These are phyloP conservation scores for Aurelia sp. DNA, from an alignment of 30 jellyfish, hydroid and myxozoan species.

Conservation along the genomic window DNA sequence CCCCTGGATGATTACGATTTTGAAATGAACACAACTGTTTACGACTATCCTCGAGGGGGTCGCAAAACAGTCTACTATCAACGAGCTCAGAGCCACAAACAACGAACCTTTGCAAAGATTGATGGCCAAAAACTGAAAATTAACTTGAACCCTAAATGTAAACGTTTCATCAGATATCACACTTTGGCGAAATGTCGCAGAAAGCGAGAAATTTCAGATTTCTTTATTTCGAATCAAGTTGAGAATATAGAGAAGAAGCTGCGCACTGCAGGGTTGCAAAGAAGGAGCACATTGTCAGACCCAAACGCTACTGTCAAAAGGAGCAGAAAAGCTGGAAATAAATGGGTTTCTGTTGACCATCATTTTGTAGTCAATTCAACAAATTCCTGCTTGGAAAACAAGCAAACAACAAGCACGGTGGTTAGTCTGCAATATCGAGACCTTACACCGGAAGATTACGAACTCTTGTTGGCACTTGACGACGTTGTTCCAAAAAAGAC, in stretches of 20 bases:
- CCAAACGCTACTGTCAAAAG: not conserved
- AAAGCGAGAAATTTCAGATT: not conserved
- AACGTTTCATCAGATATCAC: no score
- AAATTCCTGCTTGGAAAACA: conserved; percentile 2
- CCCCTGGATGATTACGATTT: no score
- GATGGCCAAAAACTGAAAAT: no score
- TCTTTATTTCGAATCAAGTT: not conserved
- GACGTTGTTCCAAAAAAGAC: conserved; percentile 20
- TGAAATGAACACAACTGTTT: no score
- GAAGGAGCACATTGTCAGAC: not conserved
- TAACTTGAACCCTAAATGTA: no score
- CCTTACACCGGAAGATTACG: conserved; percentile 57
- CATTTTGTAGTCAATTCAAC: not conserved
- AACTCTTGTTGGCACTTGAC: conserved; percentile 37
- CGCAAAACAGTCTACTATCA: no score
- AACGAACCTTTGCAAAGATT: no score
- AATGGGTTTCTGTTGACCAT: not conserved
- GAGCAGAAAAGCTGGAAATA: not conserved
- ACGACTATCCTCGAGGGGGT: no score
- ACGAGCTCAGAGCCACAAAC: no score
- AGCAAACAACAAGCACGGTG: not conserved
- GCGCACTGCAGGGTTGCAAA: not conserved
- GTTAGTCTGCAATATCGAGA: conserved; percentile 52
- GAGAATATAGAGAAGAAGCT: not conserved
- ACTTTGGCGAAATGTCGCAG: not conserved